These are phyloP conservation scores for Nephrotoma guestfalica DNA, from an alignment of 2,888 invertebrate species.

Conservation along the genomic window DNA sequence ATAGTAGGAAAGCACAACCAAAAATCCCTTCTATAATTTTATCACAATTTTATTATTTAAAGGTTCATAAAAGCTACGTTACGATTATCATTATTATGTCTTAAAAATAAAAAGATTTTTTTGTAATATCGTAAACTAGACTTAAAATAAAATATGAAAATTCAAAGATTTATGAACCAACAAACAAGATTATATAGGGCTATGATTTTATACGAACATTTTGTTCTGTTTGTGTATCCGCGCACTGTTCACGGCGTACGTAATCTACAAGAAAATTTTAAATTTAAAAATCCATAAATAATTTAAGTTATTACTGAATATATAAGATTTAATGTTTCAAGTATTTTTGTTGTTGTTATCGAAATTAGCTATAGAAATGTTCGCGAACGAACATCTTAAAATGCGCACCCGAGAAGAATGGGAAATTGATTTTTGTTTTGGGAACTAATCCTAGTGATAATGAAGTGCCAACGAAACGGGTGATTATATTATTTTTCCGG, in stretches of 20 bases:
- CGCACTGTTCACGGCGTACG: neutral
- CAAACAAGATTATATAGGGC: neutral
- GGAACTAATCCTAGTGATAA: neutral
- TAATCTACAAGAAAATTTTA: neutral
- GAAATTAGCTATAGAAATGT: neutral
- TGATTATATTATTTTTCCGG: neutral
- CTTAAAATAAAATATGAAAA: neutral
- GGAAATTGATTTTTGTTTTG: neutral
- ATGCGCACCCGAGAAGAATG: neutral
- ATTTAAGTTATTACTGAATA: neutral
- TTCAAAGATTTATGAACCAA: neutral
- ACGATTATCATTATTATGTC: neutral
- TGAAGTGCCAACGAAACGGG: neutral
- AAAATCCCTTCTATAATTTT: neutral
- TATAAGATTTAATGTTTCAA: neutral
- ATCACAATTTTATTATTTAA: neutral
- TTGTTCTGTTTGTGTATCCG: neutral
- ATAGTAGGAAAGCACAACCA: neutral
- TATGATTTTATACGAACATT: neutral
- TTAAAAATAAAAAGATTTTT: neutral
- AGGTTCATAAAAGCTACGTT: neutral
- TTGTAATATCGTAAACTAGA: neutral
- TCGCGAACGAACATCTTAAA: neutral
- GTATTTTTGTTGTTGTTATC: neutral
- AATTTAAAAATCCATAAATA: neutral